A percentile compares a stretch with the other conserved stretches of the same genome.
Conservation (phyloP, 2,888 invertebrate species). For the Leptinotarsa rubiginosa region DNA sequence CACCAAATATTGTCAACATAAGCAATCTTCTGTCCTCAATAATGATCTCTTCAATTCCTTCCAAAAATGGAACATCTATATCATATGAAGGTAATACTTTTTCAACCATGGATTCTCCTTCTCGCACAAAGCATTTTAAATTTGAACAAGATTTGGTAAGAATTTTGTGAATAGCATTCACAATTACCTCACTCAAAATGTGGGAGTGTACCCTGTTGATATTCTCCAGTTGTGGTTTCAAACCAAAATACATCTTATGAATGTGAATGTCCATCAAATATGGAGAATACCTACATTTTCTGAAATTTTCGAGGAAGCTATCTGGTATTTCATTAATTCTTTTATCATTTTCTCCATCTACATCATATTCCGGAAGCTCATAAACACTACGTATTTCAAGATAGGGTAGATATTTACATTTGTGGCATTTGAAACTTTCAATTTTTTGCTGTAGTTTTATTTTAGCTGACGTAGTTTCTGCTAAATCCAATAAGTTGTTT, state of each 20-base stretch:
- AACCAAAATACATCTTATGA: conserved; percentile 73
- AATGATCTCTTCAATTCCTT: conserved; percentile 58
- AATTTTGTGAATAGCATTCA: conserved; percentile 71
- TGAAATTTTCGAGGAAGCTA: conserved; percentile 68
- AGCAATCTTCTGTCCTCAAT: conserved; percentile 55
- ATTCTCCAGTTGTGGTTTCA: conserved; percentile 78
- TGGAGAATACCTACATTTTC: conserved; percentile 73
- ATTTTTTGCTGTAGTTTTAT: neutral
- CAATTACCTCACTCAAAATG: conserved; percentile 71
- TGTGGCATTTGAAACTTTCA: neutral
- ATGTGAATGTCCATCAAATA: conserved; percentile 78
- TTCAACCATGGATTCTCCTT: conserved; percentile 48
- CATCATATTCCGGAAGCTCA: neutral
- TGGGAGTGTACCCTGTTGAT: conserved; percentile 72
- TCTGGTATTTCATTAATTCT: neutral
- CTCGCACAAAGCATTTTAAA: conserved; percentile 59
- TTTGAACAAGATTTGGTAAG: conserved; percentile 48
- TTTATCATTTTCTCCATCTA: neutral
- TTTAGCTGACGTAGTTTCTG: neutral
- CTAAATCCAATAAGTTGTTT: neutral
- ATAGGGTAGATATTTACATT: neutral
- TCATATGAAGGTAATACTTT: conserved; percentile 42
- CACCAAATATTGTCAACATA: conserved; percentile 49
- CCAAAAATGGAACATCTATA: conserved; percentile 59
- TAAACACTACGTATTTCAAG: neutral